Evolutionary conservation across 2,113 vertebrate genomes (phyloP).

Genomic region (Lamprologus callipterus): DNA sequence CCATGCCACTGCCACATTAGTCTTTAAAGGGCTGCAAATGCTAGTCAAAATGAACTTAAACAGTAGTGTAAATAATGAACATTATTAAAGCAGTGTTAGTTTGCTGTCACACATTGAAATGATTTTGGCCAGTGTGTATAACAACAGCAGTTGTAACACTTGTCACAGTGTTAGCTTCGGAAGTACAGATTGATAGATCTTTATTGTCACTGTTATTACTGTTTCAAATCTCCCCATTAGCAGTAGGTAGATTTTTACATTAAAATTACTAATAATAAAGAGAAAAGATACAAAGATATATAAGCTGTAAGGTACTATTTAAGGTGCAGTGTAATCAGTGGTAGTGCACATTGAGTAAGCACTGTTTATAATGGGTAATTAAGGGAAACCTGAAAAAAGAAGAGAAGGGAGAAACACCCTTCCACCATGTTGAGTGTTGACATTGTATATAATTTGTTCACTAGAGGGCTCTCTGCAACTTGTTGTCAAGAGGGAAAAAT

Average conservation of each 20-base stretch:
- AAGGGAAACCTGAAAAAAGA: background rate
- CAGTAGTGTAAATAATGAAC: background rate
- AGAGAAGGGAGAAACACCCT: background rate
- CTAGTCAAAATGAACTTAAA: background rate
- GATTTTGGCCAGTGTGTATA: background rate
- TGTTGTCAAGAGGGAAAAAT: background rate
- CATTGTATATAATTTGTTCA: background rate
- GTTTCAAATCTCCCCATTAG: background rate
- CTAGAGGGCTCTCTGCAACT: background rate
- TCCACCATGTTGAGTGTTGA: background rate
- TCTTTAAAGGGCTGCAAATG: background rate
- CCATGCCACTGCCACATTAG: background rate
- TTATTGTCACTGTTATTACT: background rate
- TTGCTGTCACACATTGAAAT: background rate
- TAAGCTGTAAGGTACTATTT: background rate
- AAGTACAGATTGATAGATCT: background rate
- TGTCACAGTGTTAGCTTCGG: background rate
- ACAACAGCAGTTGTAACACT: background rate
- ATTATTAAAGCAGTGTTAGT: background rate
- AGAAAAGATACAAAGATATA: background rate
- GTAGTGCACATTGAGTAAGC: background rate
- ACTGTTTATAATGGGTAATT: background rate
- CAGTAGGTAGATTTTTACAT: background rate
- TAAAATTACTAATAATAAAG: background rate
- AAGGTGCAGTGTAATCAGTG: background rate